These are phyloP conservation scores for Homalodisca vitripennis DNA, from an alignment of 1,140 invertebrate species.

Conservation along the genomic window DNA sequence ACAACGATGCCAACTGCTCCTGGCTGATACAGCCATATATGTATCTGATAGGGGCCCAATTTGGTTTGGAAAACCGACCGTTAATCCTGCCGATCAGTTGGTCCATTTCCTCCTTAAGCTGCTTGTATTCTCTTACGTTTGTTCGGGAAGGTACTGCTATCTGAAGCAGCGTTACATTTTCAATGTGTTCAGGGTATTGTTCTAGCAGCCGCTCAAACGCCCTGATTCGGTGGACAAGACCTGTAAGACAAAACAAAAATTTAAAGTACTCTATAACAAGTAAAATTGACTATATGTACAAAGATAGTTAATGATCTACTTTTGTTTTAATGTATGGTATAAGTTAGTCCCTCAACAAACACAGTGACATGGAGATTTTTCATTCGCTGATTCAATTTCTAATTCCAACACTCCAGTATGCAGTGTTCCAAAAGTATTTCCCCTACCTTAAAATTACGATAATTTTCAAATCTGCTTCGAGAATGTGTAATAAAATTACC, in stretches of 20 bases:
- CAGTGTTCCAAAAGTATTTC: no score
- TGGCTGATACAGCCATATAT: conserved; percentile 88
- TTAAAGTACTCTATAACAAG: no score
- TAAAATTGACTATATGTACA: conserved; percentile 1
- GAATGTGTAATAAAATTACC: no score
- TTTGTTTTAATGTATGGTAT: no score
- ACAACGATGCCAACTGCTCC: conserved; percentile 80
- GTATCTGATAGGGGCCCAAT: conserved; percentile 89
- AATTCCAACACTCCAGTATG: no score
- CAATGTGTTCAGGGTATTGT: conserved; percentile 83
- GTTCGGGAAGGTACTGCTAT: conserved; percentile 89
- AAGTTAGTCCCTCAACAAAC: no score
- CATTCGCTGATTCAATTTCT: no score
- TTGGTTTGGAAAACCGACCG: conserved; percentile 81
- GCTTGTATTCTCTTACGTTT: conserved; percentile 88
- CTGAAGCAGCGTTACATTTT: conserved; percentile 76
- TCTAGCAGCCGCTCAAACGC: conserved; percentile 82
- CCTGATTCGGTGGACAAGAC: conserved; percentile 75
- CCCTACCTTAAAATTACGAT: no score
- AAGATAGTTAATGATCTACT: background rate
- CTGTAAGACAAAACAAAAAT: conserved; percentile 38
- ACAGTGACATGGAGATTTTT: no score
- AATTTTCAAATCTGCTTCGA: no score
- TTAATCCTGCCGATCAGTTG: conserved; percentile 85
- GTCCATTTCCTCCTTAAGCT: conserved; percentile 88